These are phyloP conservation scores for Moxostoma hubbsi DNA, from an alignment of 2,797 vertebrate genomes.

Conservation along the genomic window DNA sequence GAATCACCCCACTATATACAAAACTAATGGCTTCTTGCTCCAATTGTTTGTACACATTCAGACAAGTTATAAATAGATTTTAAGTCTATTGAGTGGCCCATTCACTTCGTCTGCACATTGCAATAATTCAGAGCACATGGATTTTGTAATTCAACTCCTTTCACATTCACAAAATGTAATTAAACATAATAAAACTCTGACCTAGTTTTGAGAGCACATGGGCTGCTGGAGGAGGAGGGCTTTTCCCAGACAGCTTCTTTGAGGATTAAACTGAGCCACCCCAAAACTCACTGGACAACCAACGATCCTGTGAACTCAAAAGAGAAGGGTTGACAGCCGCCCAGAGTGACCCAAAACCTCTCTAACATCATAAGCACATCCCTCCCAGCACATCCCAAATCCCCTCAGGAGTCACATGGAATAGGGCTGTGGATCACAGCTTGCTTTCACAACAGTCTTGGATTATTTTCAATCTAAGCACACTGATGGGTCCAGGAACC, in stretches of 20 bases:
- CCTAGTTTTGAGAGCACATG: conserved; percentile 63
- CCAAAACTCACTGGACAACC: neutral
- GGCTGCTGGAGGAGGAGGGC: neutral
- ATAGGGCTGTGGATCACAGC: too few relatives aligned
- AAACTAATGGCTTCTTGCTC: neutral
- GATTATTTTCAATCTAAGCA: too few relatives aligned
- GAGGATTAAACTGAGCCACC: conserved; percentile 44
- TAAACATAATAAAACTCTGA: conserved; percentile 68
- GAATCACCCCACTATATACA: neutral
- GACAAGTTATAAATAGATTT: conserved; percentile 30
- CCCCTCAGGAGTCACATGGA: too few relatives aligned
- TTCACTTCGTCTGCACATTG: neutral
- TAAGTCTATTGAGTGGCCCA: neutral
- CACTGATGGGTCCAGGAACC: too few relatives aligned
- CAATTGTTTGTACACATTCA: conserved; percentile 10
- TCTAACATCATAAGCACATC: too few relatives aligned
- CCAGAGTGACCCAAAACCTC: too few relatives aligned
- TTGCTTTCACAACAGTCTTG: too few relatives aligned
- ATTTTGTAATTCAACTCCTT: conserved; percentile 1
- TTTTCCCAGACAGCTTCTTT: conserved; percentile 19
- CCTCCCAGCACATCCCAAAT: too few relatives aligned
- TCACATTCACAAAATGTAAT: conserved; percentile 66
- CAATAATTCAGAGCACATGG: conserved; percentile 47
- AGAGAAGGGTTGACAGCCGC: neutral
- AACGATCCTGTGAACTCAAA: neutral